phyloP scores from a whole-genome alignment of 2,888 invertebrate species.

The Elmis aenea region DNA sequence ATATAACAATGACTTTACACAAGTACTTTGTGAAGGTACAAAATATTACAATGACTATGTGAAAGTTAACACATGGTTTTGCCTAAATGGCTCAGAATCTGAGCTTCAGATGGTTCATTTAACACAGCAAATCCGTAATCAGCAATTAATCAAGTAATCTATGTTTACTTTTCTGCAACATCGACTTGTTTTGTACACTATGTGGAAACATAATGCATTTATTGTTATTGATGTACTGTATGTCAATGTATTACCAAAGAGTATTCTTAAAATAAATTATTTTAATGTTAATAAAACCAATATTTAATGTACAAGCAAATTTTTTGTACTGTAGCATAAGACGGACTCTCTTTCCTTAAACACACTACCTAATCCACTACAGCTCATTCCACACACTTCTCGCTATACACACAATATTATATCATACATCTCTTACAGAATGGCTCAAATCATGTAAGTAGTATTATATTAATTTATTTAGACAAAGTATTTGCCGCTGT shows the following conservation, averaged over 20 bases:
- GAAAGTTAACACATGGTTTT: no score
- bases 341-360: slow-evolving; percentile 9
- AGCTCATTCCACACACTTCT: slow-evolving; percentile 13
- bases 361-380: slow-evolving; percentile 16
- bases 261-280: slow-evolving; percentile 12
- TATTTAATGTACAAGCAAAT: slow-evolving; percentile 11
- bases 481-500: no score
- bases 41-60: no score
- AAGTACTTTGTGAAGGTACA: no score
- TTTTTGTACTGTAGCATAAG: slow-evolving; percentile 10
- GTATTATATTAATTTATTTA: slow-evolving; percentile 12
- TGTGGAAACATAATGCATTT: slow-evolving; percentile 5
- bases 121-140: no score
- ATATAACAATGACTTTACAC: no score
- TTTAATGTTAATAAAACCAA: slow-evolving; percentile 11
- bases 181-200: no score
- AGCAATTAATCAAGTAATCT: no score
- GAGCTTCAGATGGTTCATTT: no score
- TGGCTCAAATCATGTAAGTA: slow-evolving; percentile 18
- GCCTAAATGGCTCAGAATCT: no score
- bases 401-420: slow-evolving; percentile 13
- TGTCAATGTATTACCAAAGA: slow-evolving; percentile 15
- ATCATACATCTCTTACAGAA: slow-evolving; percentile 14
- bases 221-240: slow-evolving; percentile 9
- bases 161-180: no score